Evolutionary conservation across 2,113 vertebrate genomes (phyloP).

Genomic region (Pachycephala philippinensis): DNA sequence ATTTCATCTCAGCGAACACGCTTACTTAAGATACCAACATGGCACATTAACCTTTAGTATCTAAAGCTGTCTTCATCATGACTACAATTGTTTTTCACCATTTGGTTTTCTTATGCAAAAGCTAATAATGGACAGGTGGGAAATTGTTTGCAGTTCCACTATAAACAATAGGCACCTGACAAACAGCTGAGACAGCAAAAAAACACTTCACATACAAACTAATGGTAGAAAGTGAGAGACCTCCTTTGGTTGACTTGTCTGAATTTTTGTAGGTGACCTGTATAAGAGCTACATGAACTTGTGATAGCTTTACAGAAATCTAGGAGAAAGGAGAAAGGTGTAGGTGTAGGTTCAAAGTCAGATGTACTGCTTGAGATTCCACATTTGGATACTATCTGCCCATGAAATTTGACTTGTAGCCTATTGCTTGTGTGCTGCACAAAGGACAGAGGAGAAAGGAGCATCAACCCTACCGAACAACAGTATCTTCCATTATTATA

Average conservation of each 20-base stretch:
- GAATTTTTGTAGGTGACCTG: background rate
- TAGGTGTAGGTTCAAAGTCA: background rate
- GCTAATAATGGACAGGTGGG: background rate
- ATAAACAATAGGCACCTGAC: background rate
- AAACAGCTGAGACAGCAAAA: background rate
- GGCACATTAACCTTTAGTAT: background rate
- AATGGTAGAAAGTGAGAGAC: background rate
- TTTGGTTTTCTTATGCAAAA: background rate
- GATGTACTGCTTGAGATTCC: background rate
- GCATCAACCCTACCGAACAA: background rate
- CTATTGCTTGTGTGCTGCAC: background rate
- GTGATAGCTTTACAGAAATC: background rate
- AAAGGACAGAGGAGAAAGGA: background rate
- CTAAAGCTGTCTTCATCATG: background rate
- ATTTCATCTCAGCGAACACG: background rate
- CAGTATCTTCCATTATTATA: background rate
- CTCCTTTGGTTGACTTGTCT: background rate
- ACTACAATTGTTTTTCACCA: background rate
- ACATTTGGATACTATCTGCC: background rate
- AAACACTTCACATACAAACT: background rate
- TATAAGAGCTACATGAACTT: background rate
- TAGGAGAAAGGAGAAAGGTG: background rate
- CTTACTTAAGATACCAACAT: background rate
- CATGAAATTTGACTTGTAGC: background rate
- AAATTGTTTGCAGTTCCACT: conserved; percentile 12